Base-by-base conservation (phyloP, 2,797 vertebrate species). In the Dicrostonyx torquatus region DNA sequence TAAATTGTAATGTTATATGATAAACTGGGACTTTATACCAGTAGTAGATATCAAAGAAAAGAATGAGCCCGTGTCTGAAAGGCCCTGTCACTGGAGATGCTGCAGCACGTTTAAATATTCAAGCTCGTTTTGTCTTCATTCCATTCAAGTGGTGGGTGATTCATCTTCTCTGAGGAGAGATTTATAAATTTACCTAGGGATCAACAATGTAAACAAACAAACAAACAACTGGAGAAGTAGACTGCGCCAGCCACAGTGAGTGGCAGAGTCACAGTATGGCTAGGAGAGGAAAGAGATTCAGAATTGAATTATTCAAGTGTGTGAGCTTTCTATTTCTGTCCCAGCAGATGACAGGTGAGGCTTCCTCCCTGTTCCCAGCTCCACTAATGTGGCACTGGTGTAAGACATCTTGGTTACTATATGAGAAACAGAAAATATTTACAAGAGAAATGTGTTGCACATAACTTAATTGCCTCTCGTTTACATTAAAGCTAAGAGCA, bases 1-100 rank as follows among this genome's bases (percentile, higher is more conserved):
- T 98, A 98, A 98, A 98, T 98, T 98, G 98, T 98, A 98, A 98
- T 98, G 98, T 98, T 98, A 98, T 98, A 98, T 98, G 98, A 98
- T 98, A 98, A 98, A 98, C 98, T 98, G 97, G 96, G 98, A 98
- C 97, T 98, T 98, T 98, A 98, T 97, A 98, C 98, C 98, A 98
- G 98, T 97, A 98, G 98, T 97, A 98, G 98, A 98, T 98, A 98
- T 97, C 98, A 97, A 96, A 97, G 98, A 97, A 98, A 98, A 98
- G 98, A 98, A 98, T 98, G 98, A 98, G 98, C 97, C 97, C 96
- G 96, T 96, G 97, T 97, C 96, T 91, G 92, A 96, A 98, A 98
- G 98, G 97, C 98, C 98, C 98, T 95, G 97, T 98, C 98, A 98
- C 88, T 86, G 97, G 95, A 97, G 97, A 96, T 95, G 94, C 97